Evolutionary conservation across 2,113 vertebrate species (phyloP).

Genomic region (Eulacestoma nigropectus): DNA sequence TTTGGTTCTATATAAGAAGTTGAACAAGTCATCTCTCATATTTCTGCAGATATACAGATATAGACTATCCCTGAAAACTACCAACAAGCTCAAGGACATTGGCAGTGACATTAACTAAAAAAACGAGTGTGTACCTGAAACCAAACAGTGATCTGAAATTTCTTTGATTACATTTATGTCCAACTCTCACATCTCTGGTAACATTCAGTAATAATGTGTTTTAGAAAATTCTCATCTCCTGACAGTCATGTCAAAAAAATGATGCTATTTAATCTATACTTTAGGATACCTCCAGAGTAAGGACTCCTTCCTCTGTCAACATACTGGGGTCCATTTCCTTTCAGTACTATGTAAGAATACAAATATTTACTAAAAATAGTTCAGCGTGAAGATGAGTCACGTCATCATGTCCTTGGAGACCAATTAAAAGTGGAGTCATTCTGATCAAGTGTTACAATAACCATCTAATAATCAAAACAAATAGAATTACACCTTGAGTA

Average conservation of each 20-base stretch:
- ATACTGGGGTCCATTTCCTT: not conserved
- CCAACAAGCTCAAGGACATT: not conserved
- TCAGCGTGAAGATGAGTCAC: slow-evolving; percentile 20
- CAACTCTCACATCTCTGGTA: not conserved
- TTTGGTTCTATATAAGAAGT: not conserved
- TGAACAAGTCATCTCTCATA: not conserved
- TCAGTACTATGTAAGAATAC: not conserved
- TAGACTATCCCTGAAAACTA: not conserved
- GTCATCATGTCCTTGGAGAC: not conserved
- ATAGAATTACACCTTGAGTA: slow-evolving; percentile 15
- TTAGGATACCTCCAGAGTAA: not conserved
- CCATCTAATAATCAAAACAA: slow-evolving; percentile 43
- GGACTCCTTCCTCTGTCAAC: not conserved
- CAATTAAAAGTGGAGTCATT: not conserved
- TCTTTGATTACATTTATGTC: not conserved
- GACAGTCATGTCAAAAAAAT: fast-evolving
- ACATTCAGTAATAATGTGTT: not conserved
- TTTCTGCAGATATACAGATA: not conserved
- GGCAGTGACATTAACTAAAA: not conserved
- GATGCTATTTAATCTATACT: not conserved
- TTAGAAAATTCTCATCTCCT: not conserved
- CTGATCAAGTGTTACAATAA: slow-evolving; percentile 19
- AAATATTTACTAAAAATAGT: slow-evolving; percentile 60
- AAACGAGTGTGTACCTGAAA: not conserved
- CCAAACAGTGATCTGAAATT: not conserved